Conservation (phyloP, 2,113 vertebrate genomes). For the Rhinopomastus cyanomelas region DNA sequence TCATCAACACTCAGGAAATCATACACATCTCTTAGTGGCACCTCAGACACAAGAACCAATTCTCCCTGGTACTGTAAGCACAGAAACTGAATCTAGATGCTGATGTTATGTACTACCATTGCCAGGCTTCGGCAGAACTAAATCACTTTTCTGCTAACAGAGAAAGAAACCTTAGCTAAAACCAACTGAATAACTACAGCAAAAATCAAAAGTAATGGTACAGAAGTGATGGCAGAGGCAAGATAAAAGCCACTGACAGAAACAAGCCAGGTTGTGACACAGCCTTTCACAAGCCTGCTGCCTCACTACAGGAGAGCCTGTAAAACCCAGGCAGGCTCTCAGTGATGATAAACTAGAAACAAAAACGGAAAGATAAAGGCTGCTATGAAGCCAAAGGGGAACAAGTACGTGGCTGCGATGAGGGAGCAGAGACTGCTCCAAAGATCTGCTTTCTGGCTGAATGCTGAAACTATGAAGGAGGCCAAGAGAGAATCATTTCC, state of each 20-base stretch:
- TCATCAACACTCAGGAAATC: constrained; percentile 50
- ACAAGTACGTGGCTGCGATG: not conserved
- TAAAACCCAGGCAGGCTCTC: not conserved
- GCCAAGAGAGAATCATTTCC: not conserved
- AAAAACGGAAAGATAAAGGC: constrained; percentile 30
- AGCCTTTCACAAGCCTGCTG: not conserved
- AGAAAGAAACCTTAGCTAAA: constrained; percentile 36
- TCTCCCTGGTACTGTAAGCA: constrained; percentile 27
- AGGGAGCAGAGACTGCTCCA: not conserved
- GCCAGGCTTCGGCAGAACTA: constrained; percentile 23
- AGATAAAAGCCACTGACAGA: constrained; percentile 31
- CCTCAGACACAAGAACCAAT: constrained; percentile 48
- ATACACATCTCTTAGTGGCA: constrained; percentile 52
- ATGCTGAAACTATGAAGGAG: not conserved
- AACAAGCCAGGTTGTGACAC: constrained; percentile 16
- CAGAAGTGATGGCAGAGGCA: not conserved
- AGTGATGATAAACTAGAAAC: not conserved
- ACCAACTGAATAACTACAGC: not conserved
- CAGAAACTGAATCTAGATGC: constrained; percentile 38
- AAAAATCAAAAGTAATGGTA: not conserved
- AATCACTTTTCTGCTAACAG: not conserved
- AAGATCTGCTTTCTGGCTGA: not conserved
- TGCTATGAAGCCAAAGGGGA: not conserved
- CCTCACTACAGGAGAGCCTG: constrained; percentile 29
- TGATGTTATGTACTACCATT: not conserved